These are phyloP conservation scores for Tetranychus piercei DNA, from an alignment of 2,888 invertebrate species.

Conservation along the genomic window DNA sequence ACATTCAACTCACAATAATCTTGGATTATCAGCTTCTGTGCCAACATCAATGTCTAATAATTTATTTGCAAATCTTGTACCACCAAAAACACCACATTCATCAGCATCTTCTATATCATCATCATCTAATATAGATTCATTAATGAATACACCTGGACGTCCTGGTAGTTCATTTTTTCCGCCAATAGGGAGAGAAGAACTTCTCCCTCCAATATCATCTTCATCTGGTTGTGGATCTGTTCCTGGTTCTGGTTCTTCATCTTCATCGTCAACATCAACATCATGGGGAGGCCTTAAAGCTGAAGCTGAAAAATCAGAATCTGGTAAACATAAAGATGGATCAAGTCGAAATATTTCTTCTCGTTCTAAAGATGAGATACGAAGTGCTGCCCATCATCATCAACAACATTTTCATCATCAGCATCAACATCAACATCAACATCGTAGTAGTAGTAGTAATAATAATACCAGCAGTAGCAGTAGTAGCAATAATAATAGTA, in stretches of 20 bases:
- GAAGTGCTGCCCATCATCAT: not conserved
- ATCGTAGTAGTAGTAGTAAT: not conserved
- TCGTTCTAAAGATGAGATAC: not conserved
- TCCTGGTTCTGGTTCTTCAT: not conserved
- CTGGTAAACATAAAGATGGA: conserved; percentile 31
- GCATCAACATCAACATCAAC: too few species aligned
- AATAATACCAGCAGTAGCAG: too few species aligned
- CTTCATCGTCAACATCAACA: conserved; percentile 9
- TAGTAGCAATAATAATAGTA: too few species aligned
- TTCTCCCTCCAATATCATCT: too few species aligned
- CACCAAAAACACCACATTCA: not conserved
- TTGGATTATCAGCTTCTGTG: not conserved
- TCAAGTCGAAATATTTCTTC: conserved; percentile 36
- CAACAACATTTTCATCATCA: too few species aligned
- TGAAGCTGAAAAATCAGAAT: conserved; percentile 22
- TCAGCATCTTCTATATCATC: not conserved
- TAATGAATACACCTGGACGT: too few species aligned
- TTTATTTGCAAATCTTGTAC: not conserved
- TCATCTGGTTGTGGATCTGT: not conserved
- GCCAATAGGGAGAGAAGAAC: too few species aligned
- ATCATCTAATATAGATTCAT: not conserved
- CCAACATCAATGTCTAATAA: not conserved
- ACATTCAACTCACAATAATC: too few species aligned
- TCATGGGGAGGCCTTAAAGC: conserved; percentile 26
- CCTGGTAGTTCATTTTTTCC: too few species aligned